These are phyloP conservation scores for Zaprionus taronus DNA, from an alignment of 1,140 invertebrate genomes.

Conservation along the genomic window DNA sequence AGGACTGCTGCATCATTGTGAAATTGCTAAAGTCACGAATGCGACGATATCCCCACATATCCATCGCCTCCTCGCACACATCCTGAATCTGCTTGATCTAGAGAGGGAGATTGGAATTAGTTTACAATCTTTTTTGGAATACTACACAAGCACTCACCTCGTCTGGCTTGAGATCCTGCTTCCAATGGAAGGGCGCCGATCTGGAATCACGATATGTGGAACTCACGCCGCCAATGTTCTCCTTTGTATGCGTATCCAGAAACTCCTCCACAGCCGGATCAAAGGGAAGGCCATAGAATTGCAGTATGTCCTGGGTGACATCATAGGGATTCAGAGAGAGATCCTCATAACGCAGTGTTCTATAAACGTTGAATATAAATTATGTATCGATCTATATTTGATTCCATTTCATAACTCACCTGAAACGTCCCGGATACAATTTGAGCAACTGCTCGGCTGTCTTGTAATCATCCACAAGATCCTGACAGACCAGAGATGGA, in stretches of 20 bases:
- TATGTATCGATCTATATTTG: not conserved
- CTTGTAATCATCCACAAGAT: conserved; percentile 92
- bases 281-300: conserved; percentile 91
- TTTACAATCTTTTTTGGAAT: not conserved
- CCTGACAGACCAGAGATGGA: conserved; percentile 90
- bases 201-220: conserved; percentile 93
- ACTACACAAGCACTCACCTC: conserved; percentile 85
- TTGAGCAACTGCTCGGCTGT: conserved; percentile 89
- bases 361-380: conserved; percentile 80
- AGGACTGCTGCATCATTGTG: conserved; percentile 67
- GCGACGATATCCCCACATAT: conserved; percentile 91
- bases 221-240: conserved; percentile 91
- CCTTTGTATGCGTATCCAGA: conserved; percentile 92
- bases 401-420: conserved; percentile 85
- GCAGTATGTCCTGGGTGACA: conserved; percentile 89
- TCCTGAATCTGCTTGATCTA: conserved; percentile 86
- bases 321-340: conserved; percentile 90
- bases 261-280: conserved; percentile 89
- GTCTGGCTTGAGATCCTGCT: conserved; percentile 88
- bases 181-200: conserved; percentile 93
- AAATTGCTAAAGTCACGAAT: conserved; percentile 84
- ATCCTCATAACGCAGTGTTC: conserved; percentile 93
- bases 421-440: conserved; percentile 89
- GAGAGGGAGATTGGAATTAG: not conserved
- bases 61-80: conserved; percentile 90